Conservation (phyloP, 2,888 invertebrate genomes). For the Xylota sylvarum region DNA sequence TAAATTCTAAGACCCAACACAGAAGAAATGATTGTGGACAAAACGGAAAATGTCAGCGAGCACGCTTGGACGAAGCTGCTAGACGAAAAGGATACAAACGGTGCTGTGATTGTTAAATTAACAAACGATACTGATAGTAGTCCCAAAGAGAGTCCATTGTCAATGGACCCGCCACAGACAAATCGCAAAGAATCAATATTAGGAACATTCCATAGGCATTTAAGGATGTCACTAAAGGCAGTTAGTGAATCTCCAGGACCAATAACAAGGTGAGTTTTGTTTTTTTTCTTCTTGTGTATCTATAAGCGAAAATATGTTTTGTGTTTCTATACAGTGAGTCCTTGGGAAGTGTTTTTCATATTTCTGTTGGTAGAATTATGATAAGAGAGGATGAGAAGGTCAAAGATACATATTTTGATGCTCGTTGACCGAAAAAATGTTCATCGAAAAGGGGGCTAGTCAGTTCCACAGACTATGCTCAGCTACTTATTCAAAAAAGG, state of each 20-base stretch:
- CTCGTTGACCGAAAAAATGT: too few species aligned
- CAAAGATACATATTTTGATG: too few species aligned
- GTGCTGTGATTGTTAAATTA: conserved; percentile 81
- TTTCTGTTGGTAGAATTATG: too few species aligned
- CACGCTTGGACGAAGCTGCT: conserved; percentile 84
- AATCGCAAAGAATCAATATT: conserved; percentile 83
- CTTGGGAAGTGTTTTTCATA: too few species aligned
- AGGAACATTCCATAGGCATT: conserved; percentile 84
- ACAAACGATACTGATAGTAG: conserved; percentile 78
- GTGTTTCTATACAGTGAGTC: background rate
- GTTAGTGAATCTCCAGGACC: conserved; percentile 85
- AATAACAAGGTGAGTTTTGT: conserved; percentile 84
- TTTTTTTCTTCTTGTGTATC: background rate
- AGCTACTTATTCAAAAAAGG: too few species aligned
- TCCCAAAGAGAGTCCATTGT: conserved; percentile 81
- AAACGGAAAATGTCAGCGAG: conserved; percentile 82
- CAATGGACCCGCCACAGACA: conserved; percentile 79
- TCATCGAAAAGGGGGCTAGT: too few species aligned
- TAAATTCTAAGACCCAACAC: conserved; percentile 7
- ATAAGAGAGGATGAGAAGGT: too few species aligned
- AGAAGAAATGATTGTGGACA: conserved; percentile 83
- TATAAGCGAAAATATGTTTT: background rate
- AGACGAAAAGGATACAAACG: conserved; percentile 81
- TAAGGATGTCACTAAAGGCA: conserved; percentile 84
- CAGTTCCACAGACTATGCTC: too few species aligned